Percentiles rank a stretch among this genome's conserved stretches.
Evolutionary conservation across 2,888 invertebrate genomes (phyloP).

Genomic region (Willowsia nigromaculata): DNA sequence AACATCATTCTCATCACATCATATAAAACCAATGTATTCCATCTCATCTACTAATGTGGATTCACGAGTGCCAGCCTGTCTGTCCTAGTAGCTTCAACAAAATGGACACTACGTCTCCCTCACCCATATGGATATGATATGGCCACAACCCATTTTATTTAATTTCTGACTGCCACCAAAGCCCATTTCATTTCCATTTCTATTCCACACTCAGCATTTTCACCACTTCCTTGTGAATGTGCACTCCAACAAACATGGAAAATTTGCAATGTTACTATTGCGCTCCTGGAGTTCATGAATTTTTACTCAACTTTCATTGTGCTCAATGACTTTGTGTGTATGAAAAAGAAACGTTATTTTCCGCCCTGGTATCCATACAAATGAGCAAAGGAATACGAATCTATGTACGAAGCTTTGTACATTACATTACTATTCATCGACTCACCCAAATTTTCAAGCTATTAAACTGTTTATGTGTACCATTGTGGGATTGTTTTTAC

Average conservation of each 20-base stretch:
- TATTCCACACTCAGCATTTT: constrained; percentile 14
- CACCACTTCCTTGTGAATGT: background rate
- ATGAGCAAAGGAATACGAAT: background rate
- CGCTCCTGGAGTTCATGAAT: background rate
- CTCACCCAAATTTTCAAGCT: constrained; percentile 23
- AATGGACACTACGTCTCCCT: background rate
- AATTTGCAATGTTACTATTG: background rate
- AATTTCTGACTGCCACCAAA: constrained; percentile 30
- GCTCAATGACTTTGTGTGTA: background rate
- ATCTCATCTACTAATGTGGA: constrained; percentile 4
- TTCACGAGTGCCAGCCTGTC: background rate
- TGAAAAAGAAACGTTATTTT: background rate
- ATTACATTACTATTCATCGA: background rate
- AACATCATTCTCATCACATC: constrained; percentile 9
- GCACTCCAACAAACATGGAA: background rate
- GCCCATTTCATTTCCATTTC: constrained; percentile 41
- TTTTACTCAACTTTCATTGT: background rate
- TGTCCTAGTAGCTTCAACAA: background rate
- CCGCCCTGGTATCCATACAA: background rate
- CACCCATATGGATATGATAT: background rate
- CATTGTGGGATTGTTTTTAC: background rate
- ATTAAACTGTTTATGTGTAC: constrained; percentile 10
- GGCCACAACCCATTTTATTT: constrained; percentile 36
- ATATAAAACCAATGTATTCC: constrained; percentile 6
- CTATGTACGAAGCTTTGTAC: too few species aligned